A percentile compares a stretch with the other conserved stretches of the same genome.
Conservation (phyloP, 2,888 invertebrate species). For the Corbicula japonica region DNA sequence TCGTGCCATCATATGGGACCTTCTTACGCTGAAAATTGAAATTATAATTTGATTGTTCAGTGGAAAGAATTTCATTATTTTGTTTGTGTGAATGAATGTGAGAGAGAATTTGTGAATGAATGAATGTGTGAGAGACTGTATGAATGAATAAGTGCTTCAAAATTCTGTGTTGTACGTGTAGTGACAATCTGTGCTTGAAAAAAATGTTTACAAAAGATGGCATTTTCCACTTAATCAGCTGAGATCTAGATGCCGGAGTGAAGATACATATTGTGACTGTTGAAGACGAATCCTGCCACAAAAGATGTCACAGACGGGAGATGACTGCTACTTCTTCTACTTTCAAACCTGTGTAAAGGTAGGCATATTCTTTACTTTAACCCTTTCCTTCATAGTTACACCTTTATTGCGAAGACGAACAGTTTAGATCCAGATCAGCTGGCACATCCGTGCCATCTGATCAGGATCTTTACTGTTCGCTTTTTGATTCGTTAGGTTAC, state of each 20-base stretch:
- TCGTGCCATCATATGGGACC: slow-evolving; percentile 31
- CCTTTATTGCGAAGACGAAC: background rate
- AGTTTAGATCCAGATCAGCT: background rate
- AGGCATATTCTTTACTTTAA: background rate
- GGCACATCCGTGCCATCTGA: background rate
- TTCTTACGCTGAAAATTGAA: background rate
- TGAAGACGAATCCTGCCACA: background rate
- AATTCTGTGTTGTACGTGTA: background rate
- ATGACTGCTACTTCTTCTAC: slow-evolving; percentile 66
- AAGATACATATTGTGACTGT: background rate
- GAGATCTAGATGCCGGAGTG: background rate
- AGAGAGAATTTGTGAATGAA: background rate
- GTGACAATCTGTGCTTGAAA: slow-evolving; percentile 4
- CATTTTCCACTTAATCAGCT: slow-evolving; percentile 38
- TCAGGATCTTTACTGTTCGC: background rate
- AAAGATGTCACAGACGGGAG: slow-evolving; percentile 54
- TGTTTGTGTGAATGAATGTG: background rate
- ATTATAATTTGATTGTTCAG: background rate
- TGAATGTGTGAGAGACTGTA: background rate
- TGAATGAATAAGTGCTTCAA: background rate
- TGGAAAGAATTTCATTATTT: background rate
- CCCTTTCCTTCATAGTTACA: background rate
- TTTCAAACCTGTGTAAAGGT: slow-evolving; percentile 51
- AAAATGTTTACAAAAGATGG: slow-evolving; percentile 45
- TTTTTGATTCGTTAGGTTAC: background rate